Evolutionary conservation across 2,888 invertebrate genomes (phyloP).

Genomic region (Zele albiditarsus): DNA sequence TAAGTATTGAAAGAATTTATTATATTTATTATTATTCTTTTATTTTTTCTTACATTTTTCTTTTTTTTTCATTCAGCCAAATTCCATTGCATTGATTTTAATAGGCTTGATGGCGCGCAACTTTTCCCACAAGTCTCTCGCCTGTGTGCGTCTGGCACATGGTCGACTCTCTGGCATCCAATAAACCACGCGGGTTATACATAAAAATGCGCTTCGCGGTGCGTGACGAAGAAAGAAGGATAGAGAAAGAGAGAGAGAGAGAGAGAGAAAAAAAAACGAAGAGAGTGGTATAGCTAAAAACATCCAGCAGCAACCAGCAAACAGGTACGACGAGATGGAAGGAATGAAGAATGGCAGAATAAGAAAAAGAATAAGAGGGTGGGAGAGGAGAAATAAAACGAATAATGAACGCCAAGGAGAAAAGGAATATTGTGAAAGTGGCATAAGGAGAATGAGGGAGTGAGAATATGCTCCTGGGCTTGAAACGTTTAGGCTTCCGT

Average conservation of each 20-base stretch:
- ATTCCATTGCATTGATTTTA: background rate
- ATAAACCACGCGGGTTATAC: conserved; percentile 27
- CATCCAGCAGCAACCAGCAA: conserved; percentile 38
- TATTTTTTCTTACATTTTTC: no score
- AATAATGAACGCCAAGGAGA: background rate
- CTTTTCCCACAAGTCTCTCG: conserved; percentile 1
- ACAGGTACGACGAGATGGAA: background rate
- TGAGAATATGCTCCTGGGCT: background rate
- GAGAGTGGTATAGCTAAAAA: conserved; percentile 36
- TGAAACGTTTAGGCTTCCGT: conserved; percentile 3
- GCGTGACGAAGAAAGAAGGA: conserved; percentile 31
- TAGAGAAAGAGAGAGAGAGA: background rate
- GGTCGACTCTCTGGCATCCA: conserved; percentile 25
- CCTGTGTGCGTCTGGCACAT: background rate
- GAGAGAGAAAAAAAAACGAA: background rate
- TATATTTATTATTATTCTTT: conserved; percentile 1
- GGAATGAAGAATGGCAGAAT: conserved; percentile 1
- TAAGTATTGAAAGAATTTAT: background rate
- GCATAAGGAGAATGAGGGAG: background rate
- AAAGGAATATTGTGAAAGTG: background rate
- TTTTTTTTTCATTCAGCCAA: conserved; percentile 19
- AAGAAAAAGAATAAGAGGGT: background rate
- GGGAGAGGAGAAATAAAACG: background rate
- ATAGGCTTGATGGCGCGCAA: conserved; percentile 1
- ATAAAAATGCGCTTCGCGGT: conserved; percentile 24